phyloP scores from a whole-genome alignment of 2,113 vertebrate genomes.

The Perca fluviatilis region DNA sequence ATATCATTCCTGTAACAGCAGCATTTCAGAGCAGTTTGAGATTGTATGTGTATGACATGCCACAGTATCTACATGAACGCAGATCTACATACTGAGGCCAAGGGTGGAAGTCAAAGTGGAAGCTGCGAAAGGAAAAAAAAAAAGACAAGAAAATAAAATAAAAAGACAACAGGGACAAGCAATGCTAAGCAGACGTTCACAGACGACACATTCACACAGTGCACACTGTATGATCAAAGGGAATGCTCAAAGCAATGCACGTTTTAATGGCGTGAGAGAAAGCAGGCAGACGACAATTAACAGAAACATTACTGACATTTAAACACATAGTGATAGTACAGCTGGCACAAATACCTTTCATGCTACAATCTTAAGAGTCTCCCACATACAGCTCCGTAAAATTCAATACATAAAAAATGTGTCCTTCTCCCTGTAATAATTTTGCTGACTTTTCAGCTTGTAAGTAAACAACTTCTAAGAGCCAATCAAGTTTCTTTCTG shows the following conservation, averaged over 20 bases:
- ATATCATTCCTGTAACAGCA: not conserved
- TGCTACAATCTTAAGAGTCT: constrained; percentile 8
- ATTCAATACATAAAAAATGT: constrained; percentile 27
- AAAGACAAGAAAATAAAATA: not conserved
- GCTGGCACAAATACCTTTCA: constrained; percentile 21
- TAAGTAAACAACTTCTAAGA: constrained; percentile 52
- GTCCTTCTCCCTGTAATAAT: constrained; percentile 34
- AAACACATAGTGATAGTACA: constrained; percentile 9
- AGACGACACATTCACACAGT: constrained; percentile 24
- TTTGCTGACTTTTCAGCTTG: not conserved
- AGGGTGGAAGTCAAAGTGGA: constrained; percentile 72
- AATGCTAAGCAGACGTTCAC: constrained; percentile 56
- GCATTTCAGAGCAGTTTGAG: not conserved
- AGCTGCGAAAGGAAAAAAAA: constrained; percentile 64
- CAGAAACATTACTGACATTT: constrained; percentile 2
- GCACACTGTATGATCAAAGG: constrained; percentile 41
- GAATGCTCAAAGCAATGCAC: constrained; percentile 22
- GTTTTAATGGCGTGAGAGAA: constrained; percentile 32
- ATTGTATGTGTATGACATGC: constrained; percentile 29
- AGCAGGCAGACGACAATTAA: constrained; percentile 26
- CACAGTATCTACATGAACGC: constrained; percentile 52
- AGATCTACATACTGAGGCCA: constrained; percentile 80
- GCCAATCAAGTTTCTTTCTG: constrained; percentile 53
- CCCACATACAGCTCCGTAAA: not conserved
- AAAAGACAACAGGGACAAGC: constrained; percentile 48